phyloP scores from a whole-genome alignment of 2,113 vertebrate species.

The Malurus alboscapulatus region DNA sequence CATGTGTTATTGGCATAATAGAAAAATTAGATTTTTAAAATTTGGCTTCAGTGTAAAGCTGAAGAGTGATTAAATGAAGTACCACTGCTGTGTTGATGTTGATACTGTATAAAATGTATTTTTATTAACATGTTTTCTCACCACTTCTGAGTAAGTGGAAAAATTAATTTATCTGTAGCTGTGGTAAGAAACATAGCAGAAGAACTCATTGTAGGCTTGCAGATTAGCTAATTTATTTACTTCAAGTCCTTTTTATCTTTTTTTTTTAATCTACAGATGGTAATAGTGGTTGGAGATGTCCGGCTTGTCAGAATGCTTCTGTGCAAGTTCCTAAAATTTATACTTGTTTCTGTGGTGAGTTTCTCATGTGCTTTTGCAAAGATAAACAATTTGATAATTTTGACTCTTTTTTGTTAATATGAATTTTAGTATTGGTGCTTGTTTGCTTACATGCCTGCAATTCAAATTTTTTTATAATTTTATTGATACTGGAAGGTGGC shows the following conservation, averaged over 20 bases:
- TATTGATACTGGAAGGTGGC: background rate
- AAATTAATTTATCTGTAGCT: background rate
- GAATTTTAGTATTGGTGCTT: background rate
- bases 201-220: background rate
- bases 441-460: background rate
- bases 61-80: background rate
- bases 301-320: conserved; percentile 94
- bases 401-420: background rate
- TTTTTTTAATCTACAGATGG: conserved; percentile 77
- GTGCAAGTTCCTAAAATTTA: conserved; percentile 84
- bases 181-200: background rate
- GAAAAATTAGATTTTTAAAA: background rate
- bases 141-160: background rate
- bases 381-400: background rate
- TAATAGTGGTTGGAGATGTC: conserved; percentile 93
- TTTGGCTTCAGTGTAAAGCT: background rate
- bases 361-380: background rate
- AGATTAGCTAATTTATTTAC: background rate
- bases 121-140: background rate
- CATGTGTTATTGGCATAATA: background rate
- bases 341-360: conserved; percentile 95
- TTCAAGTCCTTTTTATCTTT: background rate
- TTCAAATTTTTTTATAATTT: background rate
- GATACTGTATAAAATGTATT: background rate
- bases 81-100: background rate